Percentiles rank a stretch among this genome's conserved stretches.
phyloP scores from a whole-genome alignment of 1,140 invertebrate species.

The Drosophila lacteicornis region DNA sequence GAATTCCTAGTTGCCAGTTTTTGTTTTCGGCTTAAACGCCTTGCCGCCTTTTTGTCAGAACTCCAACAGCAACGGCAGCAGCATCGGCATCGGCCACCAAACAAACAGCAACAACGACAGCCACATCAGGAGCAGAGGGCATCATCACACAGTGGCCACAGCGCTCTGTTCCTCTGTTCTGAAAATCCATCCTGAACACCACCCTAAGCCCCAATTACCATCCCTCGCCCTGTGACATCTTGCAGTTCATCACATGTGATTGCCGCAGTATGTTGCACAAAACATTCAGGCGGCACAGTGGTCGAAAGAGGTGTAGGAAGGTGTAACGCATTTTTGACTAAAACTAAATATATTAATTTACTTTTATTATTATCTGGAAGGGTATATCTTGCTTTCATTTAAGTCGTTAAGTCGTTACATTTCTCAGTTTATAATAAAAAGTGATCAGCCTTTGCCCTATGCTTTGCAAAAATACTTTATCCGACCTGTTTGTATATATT shows the following conservation, averaged over 20 bases:
- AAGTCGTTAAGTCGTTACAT: background rate
- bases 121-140: constrained; percentile 10
- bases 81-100: constrained; percentile 23
- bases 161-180: constrained; percentile 25
- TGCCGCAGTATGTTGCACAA: constrained; percentile 72
- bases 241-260: constrained; percentile 80
- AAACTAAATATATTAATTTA: too few species aligned
- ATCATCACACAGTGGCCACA: constrained; percentile 50
- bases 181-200: constrained; percentile 8
- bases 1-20: constrained; percentile 82
- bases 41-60: constrained; percentile 73
- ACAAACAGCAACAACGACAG: constrained; percentile 36
- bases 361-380: too few species aligned
- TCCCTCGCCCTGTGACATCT: constrained; percentile 39
- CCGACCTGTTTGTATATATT: too few species aligned
- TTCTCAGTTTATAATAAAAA: too few species aligned
- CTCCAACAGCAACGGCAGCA: constrained; percentile 19
- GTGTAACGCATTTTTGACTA: too few species aligned
- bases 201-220: background rate
- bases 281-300: constrained; percentile 62
- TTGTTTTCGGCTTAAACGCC: constrained; percentile 81
- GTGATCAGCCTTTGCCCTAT: too few species aligned
- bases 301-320: background rate
- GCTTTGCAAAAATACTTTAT: too few species aligned
- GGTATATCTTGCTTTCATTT: too few species aligned